phyloP scores from a whole-genome alignment of 2,888 invertebrate genomes.

The Dysmachus trigonus region DNA sequence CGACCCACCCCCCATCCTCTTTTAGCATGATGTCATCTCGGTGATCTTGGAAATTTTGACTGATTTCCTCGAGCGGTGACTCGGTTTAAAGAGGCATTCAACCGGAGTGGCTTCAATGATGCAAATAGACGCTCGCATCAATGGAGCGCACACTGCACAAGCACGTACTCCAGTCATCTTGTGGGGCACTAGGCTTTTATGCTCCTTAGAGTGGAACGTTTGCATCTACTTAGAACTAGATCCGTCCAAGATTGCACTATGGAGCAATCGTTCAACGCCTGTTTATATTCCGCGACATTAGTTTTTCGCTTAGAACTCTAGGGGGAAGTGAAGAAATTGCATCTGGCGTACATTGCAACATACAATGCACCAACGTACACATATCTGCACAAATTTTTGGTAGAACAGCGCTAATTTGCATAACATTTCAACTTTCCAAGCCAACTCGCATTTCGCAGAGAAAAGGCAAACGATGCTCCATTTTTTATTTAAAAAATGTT shows the following conservation, averaged over 20 bases:
- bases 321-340: background rate
- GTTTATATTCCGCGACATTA: background rate
- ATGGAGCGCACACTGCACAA: background rate
- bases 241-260: background rate
- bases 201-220: background rate
- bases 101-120: slow-evolving; percentile 22
- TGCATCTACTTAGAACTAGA: background rate
- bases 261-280: background rate
- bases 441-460: background rate
- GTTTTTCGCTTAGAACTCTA: background rate
- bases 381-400: background rate
- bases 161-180: slow-evolving; percentile 4
- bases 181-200: slow-evolving; percentile 32
- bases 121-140: slow-evolving; percentile 12
- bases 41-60: slow-evolving; percentile 42
- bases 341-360: background rate
- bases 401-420: background rate
- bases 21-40: slow-evolving; percentile 16
- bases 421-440: background rate
- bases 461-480: background rate
- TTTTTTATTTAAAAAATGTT: background rate
- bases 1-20: background rate
- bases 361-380: background rate
- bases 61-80: slow-evolving; percentile 4
- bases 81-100: slow-evolving; percentile 19